Evolutionary conservation across 2,113 vertebrate species (phyloP).

Genomic region (Mirza zaza): DNA sequence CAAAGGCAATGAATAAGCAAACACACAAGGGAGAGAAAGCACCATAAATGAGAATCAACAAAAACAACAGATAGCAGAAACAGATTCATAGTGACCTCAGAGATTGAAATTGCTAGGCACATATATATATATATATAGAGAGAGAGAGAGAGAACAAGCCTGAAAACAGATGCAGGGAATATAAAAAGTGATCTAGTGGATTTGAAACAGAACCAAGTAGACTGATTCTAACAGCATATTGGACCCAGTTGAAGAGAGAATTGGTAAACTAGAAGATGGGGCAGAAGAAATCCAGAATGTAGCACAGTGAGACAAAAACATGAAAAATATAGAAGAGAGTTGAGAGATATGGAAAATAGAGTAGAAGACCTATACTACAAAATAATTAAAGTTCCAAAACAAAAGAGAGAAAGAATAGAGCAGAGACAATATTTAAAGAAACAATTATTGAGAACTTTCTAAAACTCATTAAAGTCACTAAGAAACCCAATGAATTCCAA

Average conservation of each 20-base stretch:
- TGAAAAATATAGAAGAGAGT: background rate
- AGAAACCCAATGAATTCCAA: background rate
- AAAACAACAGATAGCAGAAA: background rate
- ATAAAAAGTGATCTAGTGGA: background rate
- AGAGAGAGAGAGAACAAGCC: background rate
- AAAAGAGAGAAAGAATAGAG: background rate
- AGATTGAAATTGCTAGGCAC: background rate
- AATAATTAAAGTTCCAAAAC: background rate
- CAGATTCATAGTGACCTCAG: background rate
- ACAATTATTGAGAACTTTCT: background rate
- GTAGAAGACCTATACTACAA: background rate
- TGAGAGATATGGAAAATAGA: background rate
- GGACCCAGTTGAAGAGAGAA: background rate
- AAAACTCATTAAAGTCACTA: constrained; percentile 16
- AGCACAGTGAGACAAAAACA: background rate
- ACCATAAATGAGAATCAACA: background rate
- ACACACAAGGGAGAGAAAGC: background rate
- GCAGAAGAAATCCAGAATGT: constrained; percentile 19
- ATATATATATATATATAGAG: background rate
- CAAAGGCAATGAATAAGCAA: constrained; percentile 18
- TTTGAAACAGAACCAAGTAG: constrained; percentile 5
- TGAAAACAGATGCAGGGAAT: background rate
- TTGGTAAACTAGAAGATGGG: background rate
- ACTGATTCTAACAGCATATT: background rate
- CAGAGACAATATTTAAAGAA: background rate